A percentile compares a stretch with the other conserved stretches of the same genome.
Conservation (phyloP, 2,113 vertebrate species). For the Aldabrachelys gigantea region DNA sequence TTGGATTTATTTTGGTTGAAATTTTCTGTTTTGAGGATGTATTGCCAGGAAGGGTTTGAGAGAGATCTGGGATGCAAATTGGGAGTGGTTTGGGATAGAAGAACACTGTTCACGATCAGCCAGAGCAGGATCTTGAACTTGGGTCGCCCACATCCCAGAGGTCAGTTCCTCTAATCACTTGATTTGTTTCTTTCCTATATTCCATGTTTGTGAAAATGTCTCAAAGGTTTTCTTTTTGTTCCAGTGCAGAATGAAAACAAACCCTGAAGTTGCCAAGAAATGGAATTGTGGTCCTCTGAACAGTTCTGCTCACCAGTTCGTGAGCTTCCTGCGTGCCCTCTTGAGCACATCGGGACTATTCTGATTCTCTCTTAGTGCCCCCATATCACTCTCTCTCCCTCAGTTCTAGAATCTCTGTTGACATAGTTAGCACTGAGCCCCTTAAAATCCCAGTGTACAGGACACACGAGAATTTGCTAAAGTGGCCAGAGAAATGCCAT, state of each 20-base stretch:
- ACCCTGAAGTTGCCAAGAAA: background rate
- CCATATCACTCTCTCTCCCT: rapidly evolving
- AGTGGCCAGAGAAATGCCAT: background rate
- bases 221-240: background rate
- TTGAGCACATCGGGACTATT: background rate
- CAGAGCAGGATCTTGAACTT: background rate
- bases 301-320: rapidly evolving
- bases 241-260: background rate
- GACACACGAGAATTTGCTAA: background rate
- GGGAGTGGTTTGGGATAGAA: background rate
- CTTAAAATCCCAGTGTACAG: rapidly evolving
- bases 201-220: background rate
- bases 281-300: background rate
- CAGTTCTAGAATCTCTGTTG: background rate
- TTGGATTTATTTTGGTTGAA: background rate
- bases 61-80: background rate
- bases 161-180: background rate
- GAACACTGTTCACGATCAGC: background rate
- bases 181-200: background rate
- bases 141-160: background rate
- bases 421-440: background rate
- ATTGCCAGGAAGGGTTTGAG: background rate
- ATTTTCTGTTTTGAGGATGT: background rate
- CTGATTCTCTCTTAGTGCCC: rapidly evolving
- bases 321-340: background rate